These are phyloP conservation scores for Uloborus plumipes DNA, from an alignment of 2,888 invertebrate genomes.

Conservation along the genomic window DNA sequence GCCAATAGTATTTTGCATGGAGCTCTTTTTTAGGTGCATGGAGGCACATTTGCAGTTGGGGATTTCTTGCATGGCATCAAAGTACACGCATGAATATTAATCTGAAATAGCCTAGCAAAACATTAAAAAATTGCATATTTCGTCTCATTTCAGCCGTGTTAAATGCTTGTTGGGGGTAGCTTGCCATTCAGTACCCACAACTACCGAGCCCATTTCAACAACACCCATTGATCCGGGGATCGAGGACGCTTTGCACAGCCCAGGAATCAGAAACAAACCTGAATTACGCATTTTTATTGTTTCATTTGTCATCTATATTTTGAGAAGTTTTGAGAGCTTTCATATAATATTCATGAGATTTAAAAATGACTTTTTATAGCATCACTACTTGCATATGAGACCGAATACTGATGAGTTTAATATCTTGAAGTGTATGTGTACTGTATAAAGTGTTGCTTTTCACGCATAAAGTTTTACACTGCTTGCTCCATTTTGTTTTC, in stretches of 20 bases:
- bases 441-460: too few relatives aligned
- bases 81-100: conserved; percentile 2
- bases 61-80: conserved; percentile 1
- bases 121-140: conserved; percentile 7
- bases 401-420: too few relatives aligned
- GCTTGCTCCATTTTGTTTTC: too few relatives aligned
- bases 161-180: conserved; percentile 38
- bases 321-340: too few relatives aligned
- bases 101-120: conserved; percentile 1
- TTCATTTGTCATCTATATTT: neutral
- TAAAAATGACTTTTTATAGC: too few relatives aligned
- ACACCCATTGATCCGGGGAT: neutral
- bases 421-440: too few relatives aligned
- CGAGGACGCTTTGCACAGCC: conserved; percentile 16
- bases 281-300: neutral
- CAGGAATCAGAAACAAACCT: conserved; percentile 18
- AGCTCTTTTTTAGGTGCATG: neutral
- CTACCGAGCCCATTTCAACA: conserved; percentile 18
- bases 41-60: neutral
- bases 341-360: too few relatives aligned
- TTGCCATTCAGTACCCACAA: conserved; percentile 27
- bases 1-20: conserved; percentile 1
- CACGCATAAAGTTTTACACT: too few relatives aligned
- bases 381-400: too few relatives aligned
- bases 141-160: conserved; percentile 45